phyloP scores from a whole-genome alignment of 2,888 invertebrate species.

The Lasioglossum marginatum region DNA sequence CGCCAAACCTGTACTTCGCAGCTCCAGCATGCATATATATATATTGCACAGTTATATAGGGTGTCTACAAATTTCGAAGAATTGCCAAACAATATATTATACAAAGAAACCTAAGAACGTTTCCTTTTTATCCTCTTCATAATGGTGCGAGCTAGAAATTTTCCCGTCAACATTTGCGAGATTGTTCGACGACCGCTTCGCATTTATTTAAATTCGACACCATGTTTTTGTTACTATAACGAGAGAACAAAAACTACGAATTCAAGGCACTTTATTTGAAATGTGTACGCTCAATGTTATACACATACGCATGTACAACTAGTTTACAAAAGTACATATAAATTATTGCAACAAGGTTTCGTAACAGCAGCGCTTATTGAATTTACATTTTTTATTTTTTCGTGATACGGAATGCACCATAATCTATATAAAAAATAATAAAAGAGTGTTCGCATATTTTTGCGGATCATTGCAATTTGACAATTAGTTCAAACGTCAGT shows the following conservation, averaged over 20 bases:
- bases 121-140: background rate
- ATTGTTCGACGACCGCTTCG: background rate
- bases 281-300: background rate
- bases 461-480: no score
- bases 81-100: background rate
- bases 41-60: slow-evolving; percentile 9
- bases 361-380: background rate
- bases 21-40: slow-evolving; percentile 11
- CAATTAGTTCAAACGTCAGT: no score
- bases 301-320: background rate
- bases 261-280: background rate
- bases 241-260: background rate
- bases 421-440: background rate
- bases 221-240: background rate
- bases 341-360: background rate
- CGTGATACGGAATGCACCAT: background rate
- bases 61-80: background rate
- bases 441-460: background rate
- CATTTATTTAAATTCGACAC: background rate
- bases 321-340: background rate
- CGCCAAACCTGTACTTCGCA: slow-evolving; percentile 52
- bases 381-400: background rate
- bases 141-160: background rate
- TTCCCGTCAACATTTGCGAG: background rate
- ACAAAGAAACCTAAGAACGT: background rate